Evolutionary conservation across 2,797 vertebrate genomes (phyloP).

Genomic region (Microhierax caerulescens): DNA sequence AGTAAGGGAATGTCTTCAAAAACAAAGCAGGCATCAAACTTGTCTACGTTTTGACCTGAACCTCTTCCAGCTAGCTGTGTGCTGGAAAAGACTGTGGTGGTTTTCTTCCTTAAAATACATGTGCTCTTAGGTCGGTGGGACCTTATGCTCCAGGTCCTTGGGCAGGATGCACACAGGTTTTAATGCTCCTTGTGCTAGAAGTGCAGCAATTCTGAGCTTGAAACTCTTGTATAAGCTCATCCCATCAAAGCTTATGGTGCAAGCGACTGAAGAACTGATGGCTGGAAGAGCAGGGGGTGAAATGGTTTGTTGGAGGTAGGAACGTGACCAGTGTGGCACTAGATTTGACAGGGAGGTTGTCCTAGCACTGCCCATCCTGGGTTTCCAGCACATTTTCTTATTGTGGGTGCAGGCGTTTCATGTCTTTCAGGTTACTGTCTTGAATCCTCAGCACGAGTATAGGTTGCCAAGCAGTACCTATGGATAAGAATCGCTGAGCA

Average conservation of each 20-base stretch:
- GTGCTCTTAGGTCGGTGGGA: background rate
- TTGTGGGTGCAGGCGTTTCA: accelerated
- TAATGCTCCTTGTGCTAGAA: background rate
- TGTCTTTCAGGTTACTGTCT: background rate
- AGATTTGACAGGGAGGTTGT: background rate
- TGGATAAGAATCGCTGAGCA: background rate
- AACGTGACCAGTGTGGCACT: background rate
- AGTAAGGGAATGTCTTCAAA: background rate
- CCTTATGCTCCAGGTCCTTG: background rate
- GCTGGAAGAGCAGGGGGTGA: background rate
- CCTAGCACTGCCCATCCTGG: background rate
- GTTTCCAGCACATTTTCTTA: background rate
- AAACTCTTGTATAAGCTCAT: background rate
- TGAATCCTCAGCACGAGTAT: background rate
- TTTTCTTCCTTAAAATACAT: background rate
- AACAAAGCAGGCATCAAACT: background rate
- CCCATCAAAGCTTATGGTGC: background rate
- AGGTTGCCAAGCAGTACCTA: background rate
- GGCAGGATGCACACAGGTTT: background rate
- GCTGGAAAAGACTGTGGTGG: background rate
- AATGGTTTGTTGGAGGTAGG: background rate
- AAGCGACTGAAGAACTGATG: background rate
- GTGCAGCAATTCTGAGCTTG: background rate
- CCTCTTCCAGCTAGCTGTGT: background rate
- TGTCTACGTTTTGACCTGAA: background rate